Conservation (phyloP, 2,113 vertebrate species). For the Cheilinus undulatus region DNA sequence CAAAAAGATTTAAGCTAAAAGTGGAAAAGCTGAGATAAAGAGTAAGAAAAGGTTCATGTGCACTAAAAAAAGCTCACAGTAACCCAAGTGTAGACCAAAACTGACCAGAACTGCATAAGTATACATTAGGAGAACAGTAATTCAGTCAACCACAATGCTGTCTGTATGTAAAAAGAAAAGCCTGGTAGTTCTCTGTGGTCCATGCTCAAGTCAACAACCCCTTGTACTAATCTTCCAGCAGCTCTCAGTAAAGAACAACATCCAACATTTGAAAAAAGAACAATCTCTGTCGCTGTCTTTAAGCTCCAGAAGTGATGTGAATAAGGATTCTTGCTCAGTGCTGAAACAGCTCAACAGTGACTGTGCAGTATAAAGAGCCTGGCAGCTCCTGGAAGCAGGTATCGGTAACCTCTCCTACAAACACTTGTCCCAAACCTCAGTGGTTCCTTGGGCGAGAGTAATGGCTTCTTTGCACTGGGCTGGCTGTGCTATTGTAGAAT, state of each 20-base stretch:
- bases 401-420: conserved; percentile 53
- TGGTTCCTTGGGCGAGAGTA: conserved; percentile 90
- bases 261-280: conserved; percentile 5
- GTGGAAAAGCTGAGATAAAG: conserved; percentile 7
- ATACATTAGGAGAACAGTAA: conserved; percentile 61
- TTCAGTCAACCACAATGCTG: conserved; percentile 59
- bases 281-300: conserved; percentile 7
- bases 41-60: conserved; percentile 12
- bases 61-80: conserved; percentile 13
- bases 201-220: conserved; percentile 35
- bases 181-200: conserved; percentile 49
- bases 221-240: conserved; percentile 23
- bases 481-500: conserved; percentile 94
- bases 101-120: conserved; percentile 46
- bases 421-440: conserved; percentile 64
- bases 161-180: conserved; percentile 38
- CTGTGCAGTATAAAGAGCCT: conserved; percentile 10
- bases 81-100: conserved; percentile 61
- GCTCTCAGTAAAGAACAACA: background rate
- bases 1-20: background rate
- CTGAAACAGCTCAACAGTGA: conserved; percentile 36
- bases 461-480: conserved; percentile 90
- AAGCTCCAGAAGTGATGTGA: conserved; percentile 8
- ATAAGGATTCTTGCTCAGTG: background rate
- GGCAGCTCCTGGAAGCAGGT: conserved; percentile 55